Base-by-base conservation (phyloP, 2,888 invertebrate species). In the Limnephilus auricula region DNA sequence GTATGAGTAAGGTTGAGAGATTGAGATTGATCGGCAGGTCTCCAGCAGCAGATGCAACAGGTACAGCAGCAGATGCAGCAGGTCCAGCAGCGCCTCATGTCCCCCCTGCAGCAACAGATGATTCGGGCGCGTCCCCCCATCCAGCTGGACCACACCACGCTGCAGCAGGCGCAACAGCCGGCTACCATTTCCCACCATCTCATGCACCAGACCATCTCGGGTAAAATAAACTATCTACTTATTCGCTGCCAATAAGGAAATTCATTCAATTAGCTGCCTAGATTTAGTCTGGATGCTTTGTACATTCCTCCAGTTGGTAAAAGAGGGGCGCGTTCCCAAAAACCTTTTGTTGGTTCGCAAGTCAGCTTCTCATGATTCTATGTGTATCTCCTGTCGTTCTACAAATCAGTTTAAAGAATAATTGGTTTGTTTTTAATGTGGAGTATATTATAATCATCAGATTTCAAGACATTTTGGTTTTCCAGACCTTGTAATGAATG, bases 121-220 rank as follows among this genome's bases (percentile, higher is more conserved):
- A 95, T 95, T 32, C 94, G 95, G 0, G 94, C 95, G 30, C 94
- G 95, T 0, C 94, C 94, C 2, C 95, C 95, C 2, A 93, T 94
- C 31, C 92, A 90, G 82, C 80, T 91, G 65, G 91, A 91, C 40
- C 92, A 92, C 89, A 90, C 50, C 45, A 50, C 86, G 34, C 86
- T 90, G 82, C 94, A 94, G 89, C 94, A 94, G 12, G 94, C 94
- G 6, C 92, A 90, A 45, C 90, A 90, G 40, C 94, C 92, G 3
- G 90, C 92, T 82, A 91, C 90, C 37, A 85, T 92, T 18, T 91
- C 90, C 12, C 92, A 89, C 34, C 90, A 89, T 79, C 85, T 85
- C 79, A 85, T 90, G 90, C 90, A 90, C 34, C 82, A 79, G 34
- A 45, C 15, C 10, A 79, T 90, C 25, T 86, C 87, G 78, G 83